Evolutionary conservation across 2,113 vertebrate species (phyloP).

Genomic region (Typhlomys cinereus): DNA sequence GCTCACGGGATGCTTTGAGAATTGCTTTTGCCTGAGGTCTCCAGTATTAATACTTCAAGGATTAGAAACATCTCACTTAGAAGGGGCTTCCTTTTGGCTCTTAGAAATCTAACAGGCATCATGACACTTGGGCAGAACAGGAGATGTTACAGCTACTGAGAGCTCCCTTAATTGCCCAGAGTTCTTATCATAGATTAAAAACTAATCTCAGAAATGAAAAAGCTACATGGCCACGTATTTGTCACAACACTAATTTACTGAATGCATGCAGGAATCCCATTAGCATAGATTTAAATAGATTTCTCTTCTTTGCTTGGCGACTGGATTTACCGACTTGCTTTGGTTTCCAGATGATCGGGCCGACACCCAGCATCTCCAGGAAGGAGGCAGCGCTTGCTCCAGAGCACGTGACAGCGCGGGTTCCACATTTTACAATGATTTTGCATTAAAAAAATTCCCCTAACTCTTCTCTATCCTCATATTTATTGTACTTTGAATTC

Average conservation of each 20-base stretch:
- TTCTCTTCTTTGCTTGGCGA: background rate
- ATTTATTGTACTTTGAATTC: background rate
- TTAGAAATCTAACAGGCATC: slow-evolving; percentile 62
- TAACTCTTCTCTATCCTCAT: background rate
- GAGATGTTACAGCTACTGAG: background rate
- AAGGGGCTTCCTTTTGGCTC: slow-evolving; percentile 39
- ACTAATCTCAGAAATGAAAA: slow-evolving; percentile 26
- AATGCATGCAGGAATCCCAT: background rate
- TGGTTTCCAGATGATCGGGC: background rate
- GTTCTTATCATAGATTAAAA: background rate
- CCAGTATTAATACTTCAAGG: slow-evolving; percentile 67
- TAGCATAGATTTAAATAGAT: background rate
- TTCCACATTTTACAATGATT: background rate
- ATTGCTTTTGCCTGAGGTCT: slow-evolving; percentile 80
- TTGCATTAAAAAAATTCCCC: background rate
- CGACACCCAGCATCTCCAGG: background rate
- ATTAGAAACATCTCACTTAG: slow-evolving; percentile 78
- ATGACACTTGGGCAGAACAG: slow-evolving; percentile 61
- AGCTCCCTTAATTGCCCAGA: slow-evolving; percentile 10
- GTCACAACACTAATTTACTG: background rate
- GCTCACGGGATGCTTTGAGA: slow-evolving; percentile 77
- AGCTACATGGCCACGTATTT: background rate
- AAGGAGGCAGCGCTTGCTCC: background rate
- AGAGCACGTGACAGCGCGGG: background rate
- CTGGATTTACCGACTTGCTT: background rate